Evolutionary conservation across 2,888 invertebrate genomes (phyloP).

Genomic region (Villa cingulata): DNA sequence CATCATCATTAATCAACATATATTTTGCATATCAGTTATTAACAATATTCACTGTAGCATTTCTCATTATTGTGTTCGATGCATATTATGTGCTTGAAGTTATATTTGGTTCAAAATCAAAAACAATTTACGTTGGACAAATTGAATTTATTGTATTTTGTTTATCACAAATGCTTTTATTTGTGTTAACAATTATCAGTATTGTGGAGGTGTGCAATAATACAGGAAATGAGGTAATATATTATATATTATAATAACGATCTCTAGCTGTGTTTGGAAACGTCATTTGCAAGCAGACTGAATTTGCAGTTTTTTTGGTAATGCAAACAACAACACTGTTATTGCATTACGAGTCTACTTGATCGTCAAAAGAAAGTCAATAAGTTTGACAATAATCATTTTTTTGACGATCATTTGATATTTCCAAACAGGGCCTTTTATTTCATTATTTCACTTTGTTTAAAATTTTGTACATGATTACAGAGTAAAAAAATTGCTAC

Average conservation of each 20-base stretch:
- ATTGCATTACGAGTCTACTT: no score
- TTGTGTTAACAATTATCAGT: conserved; percentile 32
- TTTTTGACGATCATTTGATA: no score
- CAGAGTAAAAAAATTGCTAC: conserved; percentile 31
- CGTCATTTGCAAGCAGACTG: no score
- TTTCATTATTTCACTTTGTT: no score
- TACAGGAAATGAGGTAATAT: conserved; percentile 28
- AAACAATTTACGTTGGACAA: conserved; percentile 18
- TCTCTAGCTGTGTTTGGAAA: no score
- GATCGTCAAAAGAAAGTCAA: no score
- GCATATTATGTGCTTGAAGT: conserved; percentile 35
- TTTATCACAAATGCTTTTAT: conserved; percentile 33
- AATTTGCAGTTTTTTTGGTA: not conserved
- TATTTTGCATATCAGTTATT: conserved; percentile 35
- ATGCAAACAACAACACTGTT: not conserved
- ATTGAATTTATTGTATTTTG: conserved; percentile 34
- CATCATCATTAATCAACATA: conserved; percentile 33
- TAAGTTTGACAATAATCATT: no score
- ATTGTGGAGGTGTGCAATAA: conserved; percentile 35
- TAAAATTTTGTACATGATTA: no score
- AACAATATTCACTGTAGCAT: conserved; percentile 34
- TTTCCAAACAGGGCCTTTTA: no score
- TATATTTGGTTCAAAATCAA: conserved; percentile 19
- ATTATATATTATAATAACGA: not conserved
- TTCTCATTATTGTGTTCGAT: conserved; percentile 35